A percentile compares a stretch with the other conserved stretches of the same genome.
Evolutionary conservation across 1,140 invertebrate genomes (phyloP).

Genomic region (Mylabris phalerata): DNA sequence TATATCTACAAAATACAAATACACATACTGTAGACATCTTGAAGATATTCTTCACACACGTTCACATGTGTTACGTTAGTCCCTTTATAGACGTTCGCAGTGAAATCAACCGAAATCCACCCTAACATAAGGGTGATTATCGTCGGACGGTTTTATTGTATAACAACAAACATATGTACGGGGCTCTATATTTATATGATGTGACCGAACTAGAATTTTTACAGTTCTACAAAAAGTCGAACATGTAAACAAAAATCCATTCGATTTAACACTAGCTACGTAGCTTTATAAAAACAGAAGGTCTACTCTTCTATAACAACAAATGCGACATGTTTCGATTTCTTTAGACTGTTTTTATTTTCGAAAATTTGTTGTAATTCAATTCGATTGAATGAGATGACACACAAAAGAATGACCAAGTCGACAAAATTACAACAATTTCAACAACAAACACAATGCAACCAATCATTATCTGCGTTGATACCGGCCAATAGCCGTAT

Average conservation of each 20-base stretch:
- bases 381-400: no score
- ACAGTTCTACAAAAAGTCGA: slow-evolving; percentile 32
- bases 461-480: no score
- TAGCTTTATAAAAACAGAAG: no score
- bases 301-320: no score
- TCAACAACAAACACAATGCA: no score
- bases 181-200: slow-evolving; percentile 32
- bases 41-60: slow-evolving; percentile 38
- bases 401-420: no score
- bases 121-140: slow-evolving; percentile 12
- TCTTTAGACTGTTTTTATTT: no score
- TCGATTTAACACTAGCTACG: slow-evolving; percentile 8
- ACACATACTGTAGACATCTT: slow-evolving; percentile 32
- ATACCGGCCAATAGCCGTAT: no score
- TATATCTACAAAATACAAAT: neutral
- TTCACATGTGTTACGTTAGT: slow-evolving; percentile 31
- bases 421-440: no score
- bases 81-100: slow-evolving; percentile 16
- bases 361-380: no score
- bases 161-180: slow-evolving; percentile 15
- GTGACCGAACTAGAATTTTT: slow-evolving; percentile 32
- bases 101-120: slow-evolving; percentile 1
- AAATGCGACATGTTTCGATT: no score
- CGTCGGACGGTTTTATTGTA: neutral
- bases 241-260: slow-evolving; percentile 33